Evolutionary conservation across 2,888 invertebrate species (phyloP), one percentile per base, ranked within the genome.

Genomic region (Antitype chi): DNA sequence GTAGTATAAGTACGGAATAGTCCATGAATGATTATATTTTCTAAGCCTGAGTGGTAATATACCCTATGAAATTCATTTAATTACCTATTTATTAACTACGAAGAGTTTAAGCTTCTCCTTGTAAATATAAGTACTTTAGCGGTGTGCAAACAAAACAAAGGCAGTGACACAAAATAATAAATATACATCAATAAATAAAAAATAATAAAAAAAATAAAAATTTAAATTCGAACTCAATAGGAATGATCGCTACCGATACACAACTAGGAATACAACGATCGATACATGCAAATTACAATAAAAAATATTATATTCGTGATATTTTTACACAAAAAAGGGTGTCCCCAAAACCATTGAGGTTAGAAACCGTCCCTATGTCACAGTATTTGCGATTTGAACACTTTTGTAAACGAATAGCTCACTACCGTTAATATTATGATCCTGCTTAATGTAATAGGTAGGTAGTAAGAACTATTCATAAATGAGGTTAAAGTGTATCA

Each of bases 171-270:
- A 89, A 89, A 88, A 84, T 84, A 77, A 83, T 69, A 85, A 52
- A 85, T 73, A 85, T 71, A 87, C 81, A 89, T 78, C 74, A 88
- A 86, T 86, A 91, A 90, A 88, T 82, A 86, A 85, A 79, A 86
- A 75, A 0, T 8, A 77, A 47, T 47, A 84, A 85, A 89, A 38
- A 89, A 89, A 89, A 89, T 88, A 82, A 90, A 90, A 78, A 74
- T 70, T 91, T 92, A 94, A 95, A 96, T 95, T 96, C 94, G 94
- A 95, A 94, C 90, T 89, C 82, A 90, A 92, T 94, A 95, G 95
- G 95, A 95, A 96, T 95, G 93, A 94, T 93, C 92, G 92, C 89
- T 89, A 87, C 88, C 86, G 86, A 91, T 89, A 92, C 85, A 91
- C 88, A 91, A 80, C 92, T 94, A 93, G 84, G 91, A 91, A 91